Base-by-base conservation (phyloP, 2,888 invertebrate genomes). In the Kryphioiulus occultus region DNA sequence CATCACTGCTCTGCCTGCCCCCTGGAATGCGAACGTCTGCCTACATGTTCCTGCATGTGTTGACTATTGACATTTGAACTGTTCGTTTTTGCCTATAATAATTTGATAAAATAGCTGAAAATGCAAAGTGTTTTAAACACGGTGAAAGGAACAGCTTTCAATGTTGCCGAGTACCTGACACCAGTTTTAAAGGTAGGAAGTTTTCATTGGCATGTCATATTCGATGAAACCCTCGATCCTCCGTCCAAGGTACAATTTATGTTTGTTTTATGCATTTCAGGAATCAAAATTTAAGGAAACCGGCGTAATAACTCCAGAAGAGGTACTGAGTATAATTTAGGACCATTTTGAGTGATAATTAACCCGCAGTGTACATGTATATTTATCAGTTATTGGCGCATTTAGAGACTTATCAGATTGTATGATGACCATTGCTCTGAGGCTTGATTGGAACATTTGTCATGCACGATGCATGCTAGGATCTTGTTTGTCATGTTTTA, bases 281-380 rank as follows among this genome's bases (percentile, higher is more conserved):
- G 98, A 98, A 92, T 98, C 98, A 7, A 98, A 98, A 92, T 99
- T 99, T 92, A 95, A 96, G 90, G 99, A 99, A 92, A 99, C 98
- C 19, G 99, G 99, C 47, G 98, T 99, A 2, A 92, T 99, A 42
- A 99, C 99, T n/a, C 99, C 99, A 0, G 99, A 99, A 92, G 99
- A 99, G 91, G 93, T 92, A 90, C 89, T 89, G 87, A n/a, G 86
- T 12, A 83, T 53, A 19, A 12, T 78, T 78, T 30, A 26, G 26
- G 30, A 0, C 12, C 7, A 26, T 15, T 26, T 26, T 78, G 26
- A 30, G n/a, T 59, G 59, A 0, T n/a, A 59, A 22, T 59, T 59
- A 78, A 3, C 15, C 1, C 22, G 15, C 30, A 78, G 30, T 78
- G 30, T 78, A 12, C 53, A 44, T 4, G 53, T 12, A 3, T 19